Percentiles rank a stretch among this genome's conserved stretches.
phyloP scores from a whole-genome alignment of 1,140 invertebrate genomes.

The Ylistrum balloti region DNA sequence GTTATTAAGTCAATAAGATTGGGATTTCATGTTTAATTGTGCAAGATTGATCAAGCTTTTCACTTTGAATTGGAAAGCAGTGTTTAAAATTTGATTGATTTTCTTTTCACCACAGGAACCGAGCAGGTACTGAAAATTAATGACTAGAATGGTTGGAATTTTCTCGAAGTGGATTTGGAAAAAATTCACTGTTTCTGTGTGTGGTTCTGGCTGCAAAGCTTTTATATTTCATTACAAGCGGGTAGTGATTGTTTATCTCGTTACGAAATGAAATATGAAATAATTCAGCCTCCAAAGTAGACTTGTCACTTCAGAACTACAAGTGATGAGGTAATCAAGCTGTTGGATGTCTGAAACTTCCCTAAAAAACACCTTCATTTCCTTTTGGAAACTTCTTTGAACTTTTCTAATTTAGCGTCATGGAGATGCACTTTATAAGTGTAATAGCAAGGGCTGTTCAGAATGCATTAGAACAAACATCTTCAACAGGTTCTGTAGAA shows the following conservation, averaged over 20 bases:
- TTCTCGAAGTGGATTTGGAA: no score
- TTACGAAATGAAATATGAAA: not conserved
- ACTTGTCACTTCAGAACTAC: not conserved
- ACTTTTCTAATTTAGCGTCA: not conserved
- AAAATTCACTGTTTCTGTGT: no score
- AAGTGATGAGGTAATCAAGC: not conserved
- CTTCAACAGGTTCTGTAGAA: not conserved
- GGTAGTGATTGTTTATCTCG: not conserved
- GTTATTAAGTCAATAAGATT: no score
- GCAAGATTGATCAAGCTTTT: no score
- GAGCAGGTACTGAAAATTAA: not conserved
- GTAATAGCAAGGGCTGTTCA: not conserved
- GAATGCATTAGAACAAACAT: constrained; percentile 17
- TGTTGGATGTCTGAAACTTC: not conserved
- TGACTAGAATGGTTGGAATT: not conserved
- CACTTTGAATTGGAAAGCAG: no score
- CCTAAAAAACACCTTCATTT: not conserved
- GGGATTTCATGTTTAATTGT: no score
- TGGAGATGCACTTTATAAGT: not conserved
- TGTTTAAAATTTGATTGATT: no score
- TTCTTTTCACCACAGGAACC: not conserved
- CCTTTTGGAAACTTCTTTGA: constrained; percentile 11
- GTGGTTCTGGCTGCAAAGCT: not conserved
- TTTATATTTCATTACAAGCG: not conserved
- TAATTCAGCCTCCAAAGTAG: not conserved